A percentile compares a stretch with the other conserved stretches of the same genome.
Conservation (phyloP, 2,888 invertebrate species). For the Meandrusa payeni region DNA sequence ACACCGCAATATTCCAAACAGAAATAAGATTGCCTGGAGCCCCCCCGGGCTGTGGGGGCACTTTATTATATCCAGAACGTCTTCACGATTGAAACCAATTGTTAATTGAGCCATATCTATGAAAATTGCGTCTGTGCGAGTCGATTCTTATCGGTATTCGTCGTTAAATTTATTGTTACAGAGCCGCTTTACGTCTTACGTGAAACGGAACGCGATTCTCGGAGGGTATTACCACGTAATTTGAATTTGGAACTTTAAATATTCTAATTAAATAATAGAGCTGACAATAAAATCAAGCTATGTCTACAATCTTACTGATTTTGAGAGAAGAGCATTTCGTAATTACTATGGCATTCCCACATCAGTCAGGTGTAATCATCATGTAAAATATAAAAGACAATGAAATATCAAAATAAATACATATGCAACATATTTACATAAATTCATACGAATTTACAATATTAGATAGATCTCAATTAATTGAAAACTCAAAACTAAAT, state of each 20-base stretch:
- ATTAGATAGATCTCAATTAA: too few relatives aligned
- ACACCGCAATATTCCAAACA: constrained; percentile 80
- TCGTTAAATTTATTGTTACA: constrained; percentile 71
- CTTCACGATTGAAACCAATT: constrained; percentile 80
- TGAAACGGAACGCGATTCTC: constrained; percentile 51
- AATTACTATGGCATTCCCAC: too few relatives aligned
- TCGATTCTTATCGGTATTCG: constrained; percentile 76
- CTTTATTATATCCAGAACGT: constrained; percentile 76
- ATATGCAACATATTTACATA: too few relatives aligned
- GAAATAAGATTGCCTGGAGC: constrained; percentile 76
- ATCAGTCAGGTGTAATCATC: too few relatives aligned
- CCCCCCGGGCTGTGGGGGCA: constrained; percentile 57
- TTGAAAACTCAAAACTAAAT: constrained; percentile 1
- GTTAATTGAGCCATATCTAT: constrained; percentile 81
- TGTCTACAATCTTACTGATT: too few relatives aligned
- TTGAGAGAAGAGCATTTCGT: too few relatives aligned
- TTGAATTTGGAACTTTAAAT: too few relatives aligned
- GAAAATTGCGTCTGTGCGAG: constrained; percentile 73
- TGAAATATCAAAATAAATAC: too few relatives aligned
- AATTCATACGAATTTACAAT: too few relatives aligned
- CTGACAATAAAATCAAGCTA: too few relatives aligned
- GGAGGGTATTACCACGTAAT: constrained; percentile 42
- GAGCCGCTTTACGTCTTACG: constrained; percentile 53
- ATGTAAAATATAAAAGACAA: too few relatives aligned
- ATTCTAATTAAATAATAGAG: constrained; percentile 27